These are phyloP conservation scores for Mizuhopecten yessoensis DNA, from an alignment of 1,140 invertebrate genomes.

Conservation along the genomic window DNA sequence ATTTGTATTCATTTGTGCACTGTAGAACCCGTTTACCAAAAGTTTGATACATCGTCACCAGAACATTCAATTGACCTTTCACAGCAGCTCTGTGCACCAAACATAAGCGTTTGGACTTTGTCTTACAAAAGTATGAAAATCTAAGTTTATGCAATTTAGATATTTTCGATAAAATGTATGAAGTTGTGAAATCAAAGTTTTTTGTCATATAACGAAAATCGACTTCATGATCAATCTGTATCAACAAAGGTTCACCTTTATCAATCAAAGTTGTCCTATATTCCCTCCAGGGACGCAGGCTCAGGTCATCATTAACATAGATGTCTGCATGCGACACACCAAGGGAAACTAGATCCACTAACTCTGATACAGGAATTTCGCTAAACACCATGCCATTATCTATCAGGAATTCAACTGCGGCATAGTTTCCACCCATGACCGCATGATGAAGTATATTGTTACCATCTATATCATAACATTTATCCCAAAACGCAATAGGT, in stretches of 20 bases:
- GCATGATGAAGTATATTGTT: not conserved
- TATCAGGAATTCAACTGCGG: not conserved
- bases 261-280: not conserved
- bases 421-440: not conserved
- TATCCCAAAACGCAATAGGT: not conserved
- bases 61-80: not conserved
- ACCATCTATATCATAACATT: not conserved
- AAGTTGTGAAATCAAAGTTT: not conserved
- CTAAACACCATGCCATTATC: not conserved
- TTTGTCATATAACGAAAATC: not conserved
- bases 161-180: not conserved
- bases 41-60: not conserved
- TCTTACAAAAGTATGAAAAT: not conserved
- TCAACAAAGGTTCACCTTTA: not conserved
- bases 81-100: not conserved
- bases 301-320: not conserved
- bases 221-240: not conserved
- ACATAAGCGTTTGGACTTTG: not conserved
- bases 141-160: not conserved
- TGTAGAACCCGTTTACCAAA: not conserved
- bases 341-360: not conserved
- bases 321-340: not conserved
- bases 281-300: not conserved
- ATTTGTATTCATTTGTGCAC: not conserved
- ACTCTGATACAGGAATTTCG: not conserved